Percentiles rank a stretch among this genome's conserved stretches.
phyloP scores from a whole-genome alignment of 2,888 invertebrate species.

The Sminthurinus aureus region DNA sequence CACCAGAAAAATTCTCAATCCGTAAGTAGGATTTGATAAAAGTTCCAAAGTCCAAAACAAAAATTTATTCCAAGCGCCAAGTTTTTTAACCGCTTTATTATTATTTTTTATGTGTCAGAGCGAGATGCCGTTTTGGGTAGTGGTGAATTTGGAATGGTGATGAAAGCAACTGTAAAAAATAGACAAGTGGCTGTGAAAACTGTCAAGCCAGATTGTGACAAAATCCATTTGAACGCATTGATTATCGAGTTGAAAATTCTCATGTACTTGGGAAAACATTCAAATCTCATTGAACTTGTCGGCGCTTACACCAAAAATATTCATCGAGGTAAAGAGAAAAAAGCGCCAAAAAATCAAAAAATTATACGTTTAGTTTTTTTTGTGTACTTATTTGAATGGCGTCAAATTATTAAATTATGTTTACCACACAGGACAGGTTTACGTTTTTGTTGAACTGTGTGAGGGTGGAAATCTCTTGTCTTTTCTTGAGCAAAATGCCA shows the following conservation, averaged over 20 bases:
- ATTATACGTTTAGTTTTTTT: background rate
- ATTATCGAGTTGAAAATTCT: constrained; percentile 13
- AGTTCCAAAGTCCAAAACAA: background rate
- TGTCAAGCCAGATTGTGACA: background rate
- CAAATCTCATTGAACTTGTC: background rate
- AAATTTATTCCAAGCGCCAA: background rate
- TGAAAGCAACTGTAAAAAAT: background rate
- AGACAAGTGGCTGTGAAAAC: constrained; percentile 12
- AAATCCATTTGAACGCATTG: background rate
- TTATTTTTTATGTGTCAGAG: background rate
- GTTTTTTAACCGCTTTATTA: background rate
- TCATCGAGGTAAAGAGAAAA: background rate
- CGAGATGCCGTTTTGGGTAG: background rate
- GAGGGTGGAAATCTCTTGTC: background rate
- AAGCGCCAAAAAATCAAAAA: no score
- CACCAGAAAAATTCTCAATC: background rate
- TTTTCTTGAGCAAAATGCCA: background rate
- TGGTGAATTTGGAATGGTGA: background rate
- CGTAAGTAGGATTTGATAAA: background rate
- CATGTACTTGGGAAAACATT: constrained; percentile 13
- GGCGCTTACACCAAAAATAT: constrained; percentile 2
- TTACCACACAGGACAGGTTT: background rate
- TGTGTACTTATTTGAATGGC: background rate
- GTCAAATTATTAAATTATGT: no score
- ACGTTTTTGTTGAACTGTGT: constrained; percentile 19